Percentiles rank a stretch among this genome's conserved stretches.
phyloP scores from a whole-genome alignment of 92 coral and sea anemone species.

The Porites cylindrica region DNA sequence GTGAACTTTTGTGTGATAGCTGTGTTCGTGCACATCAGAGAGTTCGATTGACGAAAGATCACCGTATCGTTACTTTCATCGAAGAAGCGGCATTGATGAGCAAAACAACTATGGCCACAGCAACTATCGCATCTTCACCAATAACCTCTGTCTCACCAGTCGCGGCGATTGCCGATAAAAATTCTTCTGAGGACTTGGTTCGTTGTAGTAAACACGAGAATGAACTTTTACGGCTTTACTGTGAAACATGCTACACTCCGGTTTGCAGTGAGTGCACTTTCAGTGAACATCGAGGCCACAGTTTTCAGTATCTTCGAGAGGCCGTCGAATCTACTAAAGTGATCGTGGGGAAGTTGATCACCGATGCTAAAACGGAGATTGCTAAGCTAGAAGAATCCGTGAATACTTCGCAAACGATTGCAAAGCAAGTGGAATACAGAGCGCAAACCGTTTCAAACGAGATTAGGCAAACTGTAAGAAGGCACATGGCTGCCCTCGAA shows the following conservation, averaged over 20 bases:
- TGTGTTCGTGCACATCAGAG: slow-evolving; percentile 98
- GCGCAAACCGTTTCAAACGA: slow-evolving; percentile 89
- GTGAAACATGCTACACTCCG: slow-evolving; percentile 94
- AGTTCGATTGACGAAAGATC: slow-evolving; percentile 96
- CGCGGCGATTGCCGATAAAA: slow-evolving; percentile 53
- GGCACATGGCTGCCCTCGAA: slow-evolving; percentile 94
- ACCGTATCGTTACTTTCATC: slow-evolving; percentile 87
- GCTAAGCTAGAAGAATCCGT: slow-evolving; percentile 88
- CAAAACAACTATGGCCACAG: slow-evolving; percentile 51
- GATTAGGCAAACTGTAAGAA: slow-evolving; percentile 87
- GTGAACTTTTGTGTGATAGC: slow-evolving; percentile 90
- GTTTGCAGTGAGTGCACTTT: slow-evolving; percentile 94
- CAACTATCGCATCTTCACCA: slow-evolving; percentile 53
- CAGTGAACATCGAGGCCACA: slow-evolving; percentile 92
- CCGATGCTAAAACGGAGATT: slow-evolving; percentile 87
- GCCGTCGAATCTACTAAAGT: slow-evolving; percentile 86
- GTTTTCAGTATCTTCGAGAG: slow-evolving; percentile 91
- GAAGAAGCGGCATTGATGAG: slow-evolving; percentile 79
- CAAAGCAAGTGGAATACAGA: slow-evolving; percentile 89
- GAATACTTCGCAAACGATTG: slow-evolving; percentile 73
- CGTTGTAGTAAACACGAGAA: slow-evolving; percentile 91
- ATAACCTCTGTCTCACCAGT: slow-evolving; percentile 57
- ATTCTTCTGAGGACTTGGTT: slow-evolving; percentile 64
- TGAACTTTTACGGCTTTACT: slow-evolving; percentile 89
- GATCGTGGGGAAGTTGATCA: slow-evolving; percentile 83